Base-by-base conservation (phyloP, 2,797 vertebrate species). In the Arrhamphus sclerolepis region DNA sequence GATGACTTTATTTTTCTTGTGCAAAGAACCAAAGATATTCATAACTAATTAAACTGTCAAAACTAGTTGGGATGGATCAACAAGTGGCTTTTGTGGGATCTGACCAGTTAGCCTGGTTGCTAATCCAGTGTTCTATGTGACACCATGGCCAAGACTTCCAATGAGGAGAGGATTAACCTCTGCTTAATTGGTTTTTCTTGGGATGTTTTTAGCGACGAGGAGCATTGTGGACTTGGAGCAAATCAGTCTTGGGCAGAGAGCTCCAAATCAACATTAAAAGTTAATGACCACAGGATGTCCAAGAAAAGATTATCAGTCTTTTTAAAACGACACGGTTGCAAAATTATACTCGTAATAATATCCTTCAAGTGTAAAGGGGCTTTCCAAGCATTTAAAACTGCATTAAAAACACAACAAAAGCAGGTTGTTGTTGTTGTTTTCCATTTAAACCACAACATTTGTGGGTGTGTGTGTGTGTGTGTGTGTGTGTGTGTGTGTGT, bases 131-230 rank as follows among this genome's bases (percentile, higher is more conserved):
- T 46, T 60, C 38, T 42, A 17, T 52, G 62, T 46, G 49, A 48
- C 48, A 47, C 48, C 50, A 18, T 16, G 40, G 67, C 46, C 47
- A 17, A 21, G 16, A 28, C 62, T 11, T 42, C 47, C 75, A 71
- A 50, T 42, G 13, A 41, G 53, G 55, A 67, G 54, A 75, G 80
- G 89, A 89, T 92, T 91, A 62, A 76, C 82, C 66, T 78, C 58
- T 47, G 28, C 60, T 50, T 93, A 92, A 92, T 91, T 92, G 90
- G 90, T 91, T 93, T 91, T 83, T 81, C 77, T 62, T 19, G 48
- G 56, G 72, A 67, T 43, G 67, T 65, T 88, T 92, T 86, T 89
- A 90, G 89, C 77, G 54, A 43, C 73, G 56, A 58, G 62, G 20
- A 52, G 55, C 65, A 58, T 74, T 69, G 70, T 54, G 55, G 70